phyloP scores from a whole-genome alignment of 2,113 vertebrate genomes.

The Blennius ocellaris region DNA sequence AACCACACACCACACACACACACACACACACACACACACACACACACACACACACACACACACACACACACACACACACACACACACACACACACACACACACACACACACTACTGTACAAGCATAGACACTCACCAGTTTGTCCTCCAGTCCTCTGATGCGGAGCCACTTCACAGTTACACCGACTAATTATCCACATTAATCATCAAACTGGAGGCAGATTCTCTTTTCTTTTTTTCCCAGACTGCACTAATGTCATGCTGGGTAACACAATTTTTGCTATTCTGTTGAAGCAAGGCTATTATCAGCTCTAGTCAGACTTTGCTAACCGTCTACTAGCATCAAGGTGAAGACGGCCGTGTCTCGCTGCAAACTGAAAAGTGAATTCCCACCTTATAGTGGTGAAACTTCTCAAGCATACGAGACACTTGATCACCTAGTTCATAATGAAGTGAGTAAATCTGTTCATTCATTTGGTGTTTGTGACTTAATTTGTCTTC shows the following conservation, averaged over 20 bases:
- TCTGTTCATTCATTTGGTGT: constrained; percentile 33
- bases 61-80: constrained; percentile 7
- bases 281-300: neutral
- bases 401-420: constrained; percentile 14
- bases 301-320: neutral
- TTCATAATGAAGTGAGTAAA: constrained; percentile 29
- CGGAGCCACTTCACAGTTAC: neutral
- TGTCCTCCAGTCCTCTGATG: no score
- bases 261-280: neutral
- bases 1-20: constrained; percentile 17
- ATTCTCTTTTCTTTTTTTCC: neutral
- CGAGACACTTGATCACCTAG: neutral
- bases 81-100: neutral
- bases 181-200: neutral
- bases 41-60: neutral
- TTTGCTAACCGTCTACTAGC: no score
- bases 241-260: neutral
- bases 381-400: constrained; percentile 1
- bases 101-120: no score
- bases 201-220: neutral
- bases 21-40: neutral
- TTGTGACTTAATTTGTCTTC: constrained; percentile 71
- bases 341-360: no score
- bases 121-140: no score
- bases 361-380: neutral